These are phyloP conservation scores for Heliothis subflexa DNA, from an alignment of 1,140 invertebrate genomes.

Conservation along the genomic window DNA sequence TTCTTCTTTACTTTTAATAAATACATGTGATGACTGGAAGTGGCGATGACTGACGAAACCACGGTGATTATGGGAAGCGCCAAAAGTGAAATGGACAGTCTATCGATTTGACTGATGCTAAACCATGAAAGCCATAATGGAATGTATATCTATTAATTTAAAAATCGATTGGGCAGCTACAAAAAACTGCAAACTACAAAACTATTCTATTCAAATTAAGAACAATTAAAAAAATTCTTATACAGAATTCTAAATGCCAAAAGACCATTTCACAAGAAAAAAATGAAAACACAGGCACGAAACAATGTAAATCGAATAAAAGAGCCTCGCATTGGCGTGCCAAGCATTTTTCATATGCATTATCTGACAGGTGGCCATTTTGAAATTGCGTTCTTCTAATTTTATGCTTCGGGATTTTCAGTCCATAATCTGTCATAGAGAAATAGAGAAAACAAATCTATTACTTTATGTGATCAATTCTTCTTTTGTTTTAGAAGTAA, in stretches of 20 bases:
- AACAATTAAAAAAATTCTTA: neutral
- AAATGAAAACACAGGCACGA: constrained; percentile 2
- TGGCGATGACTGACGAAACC: too few relatives aligned
- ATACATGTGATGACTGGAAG: too few relatives aligned
- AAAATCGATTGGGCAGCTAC: neutral
- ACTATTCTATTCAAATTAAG: too few relatives aligned
- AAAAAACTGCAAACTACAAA: too few relatives aligned
- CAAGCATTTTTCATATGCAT: constrained; percentile 1
- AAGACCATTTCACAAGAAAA: neutral
- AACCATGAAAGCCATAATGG: neutral
- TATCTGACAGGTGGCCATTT: constrained; percentile 2
- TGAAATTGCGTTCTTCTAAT: neutral
- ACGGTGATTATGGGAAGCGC: too few relatives aligned
- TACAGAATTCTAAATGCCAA: neutral
- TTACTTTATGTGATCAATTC: too few relatives aligned
- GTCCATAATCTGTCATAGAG: too few relatives aligned
- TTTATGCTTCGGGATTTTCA: neutral
- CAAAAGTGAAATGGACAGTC: neutral
- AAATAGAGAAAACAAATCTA: too few relatives aligned
- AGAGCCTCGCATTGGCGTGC: neutral
- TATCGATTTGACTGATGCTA: neutral
- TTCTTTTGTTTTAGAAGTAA: too few relatives aligned
- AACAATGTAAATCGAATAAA: neutral
- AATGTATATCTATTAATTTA: neutral
- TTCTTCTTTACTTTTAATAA: too few relatives aligned